Evolutionary conservation across 2,113 vertebrate species (phyloP), one percentile per base, ranked within the genome.

Genomic region (Saiga tatarica): DNA sequence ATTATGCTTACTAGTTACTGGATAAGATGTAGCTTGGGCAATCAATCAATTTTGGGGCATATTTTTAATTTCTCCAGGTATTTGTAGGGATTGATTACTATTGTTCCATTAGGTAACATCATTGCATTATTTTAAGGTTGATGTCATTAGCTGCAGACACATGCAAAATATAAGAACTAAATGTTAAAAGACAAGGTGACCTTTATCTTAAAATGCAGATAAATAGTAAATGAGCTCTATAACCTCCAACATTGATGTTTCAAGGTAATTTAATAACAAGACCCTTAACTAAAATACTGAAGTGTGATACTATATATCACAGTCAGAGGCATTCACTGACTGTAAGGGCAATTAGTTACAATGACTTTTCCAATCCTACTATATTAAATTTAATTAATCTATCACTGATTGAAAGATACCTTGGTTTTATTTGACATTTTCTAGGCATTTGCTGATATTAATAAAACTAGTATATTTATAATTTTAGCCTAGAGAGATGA

Each of bases 1-100:
- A 97, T 98, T 95, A 98, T 53, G 42, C 50, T 98, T 95, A 97
- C 86, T 59, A 98, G 45, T 78, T 95, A 76, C 78, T 87, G 84
- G 74, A 64, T 97, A 88, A 94, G 39, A 93, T 97, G 74, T 95
- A 97, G 5, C 83, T 60, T 79, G 94, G 78, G 3, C 60, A 94
- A 88, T 96, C 79, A 67, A 86, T 98, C 59, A 97, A 92, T 98
- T 97, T 96, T 79, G 33, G 62, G 83, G 45, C 5, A 92, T 98
- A 92, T 93, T 95, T 91, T 98, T 97, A 97, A 98, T 98, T 98
- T 98, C 81, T 98, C 17, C 42, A 89, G 86, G 7, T 97, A 92
- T 95, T 98, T 96, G 42, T 93, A 96, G 30, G 33, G 97, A 98
- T 97, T 94, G 95, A 97, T 98, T 98, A 86, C 88, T 98, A 91